phyloP scores from a whole-genome alignment of 2,888 invertebrate genomes.

The Parascotia fuliginaria region DNA sequence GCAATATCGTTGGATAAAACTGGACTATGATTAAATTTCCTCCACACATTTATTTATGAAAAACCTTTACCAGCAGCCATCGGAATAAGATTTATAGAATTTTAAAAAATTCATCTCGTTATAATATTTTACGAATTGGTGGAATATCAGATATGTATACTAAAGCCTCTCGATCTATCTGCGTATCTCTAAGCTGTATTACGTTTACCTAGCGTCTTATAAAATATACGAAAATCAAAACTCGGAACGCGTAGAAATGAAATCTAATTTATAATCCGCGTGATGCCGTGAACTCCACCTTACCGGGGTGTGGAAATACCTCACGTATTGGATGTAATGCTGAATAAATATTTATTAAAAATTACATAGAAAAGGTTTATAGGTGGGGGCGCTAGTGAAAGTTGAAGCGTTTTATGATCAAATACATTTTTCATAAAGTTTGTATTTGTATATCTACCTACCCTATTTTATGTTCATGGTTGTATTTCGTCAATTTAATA shows the following conservation, averaged over 20 bases:
- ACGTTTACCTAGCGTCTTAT: constrained; percentile 30
- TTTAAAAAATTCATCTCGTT: constrained; percentile 57
- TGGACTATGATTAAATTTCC: constrained; percentile 5
- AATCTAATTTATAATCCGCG: constrained; percentile 68
- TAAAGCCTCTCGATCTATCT: constrained; percentile 25
- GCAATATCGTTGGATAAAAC: no score
- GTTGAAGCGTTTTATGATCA: constrained; percentile 29
- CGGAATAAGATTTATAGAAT: constrained; percentile 53
- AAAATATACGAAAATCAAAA: constrained; percentile 45
- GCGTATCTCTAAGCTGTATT: constrained; percentile 25
- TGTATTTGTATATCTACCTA: constrained; percentile 10
- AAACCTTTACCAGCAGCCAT: constrained; percentile 24
- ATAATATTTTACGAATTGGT: constrained; percentile 48
- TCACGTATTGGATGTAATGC: constrained; percentile 59
- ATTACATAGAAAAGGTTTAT: constrained; percentile 60
- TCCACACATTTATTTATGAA: constrained; percentile 31
- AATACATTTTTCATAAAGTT: constrained; percentile 33
- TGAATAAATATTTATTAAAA: constrained; percentile 80
- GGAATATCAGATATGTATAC: constrained; percentile 29
- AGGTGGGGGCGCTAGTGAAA: constrained; percentile 28
- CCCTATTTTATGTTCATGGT: constrained; percentile 15
- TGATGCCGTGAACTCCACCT: constrained; percentile 50
- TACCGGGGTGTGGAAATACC: constrained; percentile 54
- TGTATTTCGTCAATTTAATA: constrained; percentile 11
- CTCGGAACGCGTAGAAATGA: constrained; percentile 55